phyloP scores from a whole-genome alignment of 2,113 vertebrate genomes.

The Sarotherodon lohbergeri region DNA sequence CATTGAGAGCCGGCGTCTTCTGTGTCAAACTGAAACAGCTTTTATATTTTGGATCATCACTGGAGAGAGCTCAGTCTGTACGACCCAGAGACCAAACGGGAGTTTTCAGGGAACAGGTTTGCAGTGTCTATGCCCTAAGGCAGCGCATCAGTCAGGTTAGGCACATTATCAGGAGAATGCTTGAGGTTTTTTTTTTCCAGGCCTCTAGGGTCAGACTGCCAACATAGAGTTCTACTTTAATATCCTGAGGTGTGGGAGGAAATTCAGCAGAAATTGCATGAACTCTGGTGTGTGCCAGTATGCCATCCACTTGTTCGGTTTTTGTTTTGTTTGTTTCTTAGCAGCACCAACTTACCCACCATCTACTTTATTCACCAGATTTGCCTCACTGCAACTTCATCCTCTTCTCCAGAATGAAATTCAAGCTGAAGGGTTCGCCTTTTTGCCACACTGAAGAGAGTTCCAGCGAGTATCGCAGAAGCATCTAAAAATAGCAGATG shows the following conservation, averaged over 20 bases:
- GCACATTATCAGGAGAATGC: neutral
- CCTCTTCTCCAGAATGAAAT: neutral
- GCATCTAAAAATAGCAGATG: neutral
- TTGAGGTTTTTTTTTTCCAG: neutral
- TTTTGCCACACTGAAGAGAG: neutral
- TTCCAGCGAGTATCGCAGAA: neutral
- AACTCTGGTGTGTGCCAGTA: neutral
- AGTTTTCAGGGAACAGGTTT: neutral
- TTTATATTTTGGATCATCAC: neutral
- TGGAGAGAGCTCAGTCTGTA: neutral
- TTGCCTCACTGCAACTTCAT: neutral
- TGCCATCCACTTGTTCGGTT: neutral
- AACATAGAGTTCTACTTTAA: neutral
- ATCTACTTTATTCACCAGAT: neutral
- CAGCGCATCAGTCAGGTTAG: neutral
- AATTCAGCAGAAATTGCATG: neutral
- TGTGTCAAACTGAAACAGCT: neutral
- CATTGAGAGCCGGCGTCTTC: neutral
- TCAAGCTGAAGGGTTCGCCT: neutral
- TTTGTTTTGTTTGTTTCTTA: neutral
- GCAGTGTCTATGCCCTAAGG: neutral
- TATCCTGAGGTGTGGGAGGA: neutral
- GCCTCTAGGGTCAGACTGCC: neutral
- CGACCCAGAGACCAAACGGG: neutral
- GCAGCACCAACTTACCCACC: neutral